Evolutionary conservation across 2,113 vertebrate genomes (phyloP).

Genomic region (Conger conger): DNA sequence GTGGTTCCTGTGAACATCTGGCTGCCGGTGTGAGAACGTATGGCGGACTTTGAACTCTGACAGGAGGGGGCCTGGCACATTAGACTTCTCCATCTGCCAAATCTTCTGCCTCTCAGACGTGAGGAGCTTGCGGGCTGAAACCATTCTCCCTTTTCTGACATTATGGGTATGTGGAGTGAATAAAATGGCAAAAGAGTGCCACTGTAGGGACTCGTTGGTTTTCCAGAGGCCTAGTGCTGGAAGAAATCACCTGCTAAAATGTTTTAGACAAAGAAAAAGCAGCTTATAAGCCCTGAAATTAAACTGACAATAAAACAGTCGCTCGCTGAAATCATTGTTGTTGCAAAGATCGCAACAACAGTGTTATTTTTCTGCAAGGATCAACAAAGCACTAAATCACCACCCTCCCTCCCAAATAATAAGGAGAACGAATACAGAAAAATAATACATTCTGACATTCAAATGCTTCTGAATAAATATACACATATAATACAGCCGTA

Average conservation of each 20-base stretch:
- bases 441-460: background rate
- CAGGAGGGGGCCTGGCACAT: background rate
- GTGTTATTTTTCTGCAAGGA: too few relatives aligned
- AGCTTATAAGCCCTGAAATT: background rate
- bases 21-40: background rate
- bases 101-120: background rate
- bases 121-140: background rate
- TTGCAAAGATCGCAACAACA: too few relatives aligned
- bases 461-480: background rate
- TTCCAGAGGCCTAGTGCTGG: background rate
- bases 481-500: background rate
- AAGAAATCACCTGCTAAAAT: background rate
- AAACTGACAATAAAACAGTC: too few relatives aligned
- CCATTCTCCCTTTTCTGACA: background rate
- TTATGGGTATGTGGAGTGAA: background rate
- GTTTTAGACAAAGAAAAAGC: background rate
- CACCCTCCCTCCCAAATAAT: too few relatives aligned
- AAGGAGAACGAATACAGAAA: background rate
- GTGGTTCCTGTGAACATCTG: constrained; percentile 10
- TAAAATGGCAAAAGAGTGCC: background rate
- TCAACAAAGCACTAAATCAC: too few relatives aligned
- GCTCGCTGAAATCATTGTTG: too few relatives aligned
- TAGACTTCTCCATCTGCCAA: background rate
- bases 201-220: background rate
- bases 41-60: background rate